Evolutionary conservation across 92 coral and sea anemone species (phyloP), one percentile per base, ranked within the genome.

Genomic region (Zoanthus sansibaricus): DNA sequence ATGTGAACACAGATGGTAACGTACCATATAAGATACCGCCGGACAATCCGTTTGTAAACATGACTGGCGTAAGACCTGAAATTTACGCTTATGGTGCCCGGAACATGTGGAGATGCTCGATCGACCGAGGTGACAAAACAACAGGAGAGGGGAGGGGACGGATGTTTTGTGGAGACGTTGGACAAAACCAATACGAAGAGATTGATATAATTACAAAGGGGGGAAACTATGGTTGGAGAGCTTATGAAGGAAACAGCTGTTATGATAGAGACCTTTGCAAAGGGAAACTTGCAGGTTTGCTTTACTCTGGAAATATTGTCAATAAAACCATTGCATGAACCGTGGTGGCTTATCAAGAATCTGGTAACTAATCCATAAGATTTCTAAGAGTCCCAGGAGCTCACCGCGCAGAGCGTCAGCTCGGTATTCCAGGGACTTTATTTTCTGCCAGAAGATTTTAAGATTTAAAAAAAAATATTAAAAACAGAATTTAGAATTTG

Each of bases 211-310:
- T 96, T 16, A 82, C 47, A 37, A 94, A 92, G 42, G 98, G 98
- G 9, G 96, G 98, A 14, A 96, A 96, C 87, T 96, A 94, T 82
- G 98, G 98, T 0, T 96, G 98, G 98, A 84, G 98, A 84, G 98
- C 95, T 15, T 94, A 74, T 18, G 98, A 96, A 32, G 98, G 96
- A 17, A 88, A 67, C 62, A 58, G 82, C 20, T 96, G 98, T 67
- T 96, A 77, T 83, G 98, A 96, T 67, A 88, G 58, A 66, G 64
- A 73, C 18, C 79, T 93, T 32, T 96, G 98, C 78, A 51, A 84
- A 18, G 89, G 95, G 13, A 86, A 91, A 10, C 70, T 92, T 45
- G 72, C 93, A 47, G 84, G 98, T 94, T 45, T 83, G 98, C 89
- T 55, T 9, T 70, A 16, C 17, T 18, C 16, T 58, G 64, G 64